These are phyloP conservation scores for Dicentrarchus labrax DNA, from an alignment of 2,113 vertebrate genomes.

Conservation along the genomic window DNA sequence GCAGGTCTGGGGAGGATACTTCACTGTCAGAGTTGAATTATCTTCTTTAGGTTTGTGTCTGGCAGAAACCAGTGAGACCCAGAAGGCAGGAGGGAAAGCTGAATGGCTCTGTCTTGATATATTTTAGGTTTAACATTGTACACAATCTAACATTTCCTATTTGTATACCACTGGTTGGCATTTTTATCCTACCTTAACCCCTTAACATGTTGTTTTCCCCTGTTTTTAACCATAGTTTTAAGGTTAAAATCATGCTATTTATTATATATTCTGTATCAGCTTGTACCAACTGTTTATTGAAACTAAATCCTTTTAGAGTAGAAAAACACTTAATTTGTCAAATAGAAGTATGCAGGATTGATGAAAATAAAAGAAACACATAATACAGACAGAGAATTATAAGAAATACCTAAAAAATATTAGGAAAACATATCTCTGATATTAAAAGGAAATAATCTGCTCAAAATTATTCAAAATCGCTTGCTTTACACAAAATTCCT, in stretches of 20 bases:
- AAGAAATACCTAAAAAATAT: no score
- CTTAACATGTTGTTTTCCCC: no score
- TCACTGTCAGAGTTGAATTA: constrained; percentile 60
- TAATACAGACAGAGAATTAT: no score
- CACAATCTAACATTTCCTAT: constrained; percentile 15
- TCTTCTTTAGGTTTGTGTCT: constrained; percentile 57
- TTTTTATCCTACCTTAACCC: neutral
- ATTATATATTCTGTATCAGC: neutral
- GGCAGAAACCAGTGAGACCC: constrained; percentile 47
- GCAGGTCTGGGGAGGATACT: constrained; percentile 44
- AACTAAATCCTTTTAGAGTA: neutral
- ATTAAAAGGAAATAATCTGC: no score
- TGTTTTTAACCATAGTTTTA: no score
- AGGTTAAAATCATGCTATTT: neutral
- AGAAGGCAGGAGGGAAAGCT: constrained; percentile 49
- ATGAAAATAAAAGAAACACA: no score
- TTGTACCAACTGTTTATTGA: neutral
- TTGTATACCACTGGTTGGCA: neutral
- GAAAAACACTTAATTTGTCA: no score
- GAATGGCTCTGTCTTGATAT: constrained; percentile 42
- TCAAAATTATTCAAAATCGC: no score
- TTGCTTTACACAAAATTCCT: no score
- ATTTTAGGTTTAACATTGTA: constrained; percentile 19
- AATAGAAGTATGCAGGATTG: no score
- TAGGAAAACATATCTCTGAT: no score